These are phyloP conservation scores for Myiothlypis coronata DNA, from an alignment of 2,797 vertebrate species.

Conservation along the genomic window DNA sequence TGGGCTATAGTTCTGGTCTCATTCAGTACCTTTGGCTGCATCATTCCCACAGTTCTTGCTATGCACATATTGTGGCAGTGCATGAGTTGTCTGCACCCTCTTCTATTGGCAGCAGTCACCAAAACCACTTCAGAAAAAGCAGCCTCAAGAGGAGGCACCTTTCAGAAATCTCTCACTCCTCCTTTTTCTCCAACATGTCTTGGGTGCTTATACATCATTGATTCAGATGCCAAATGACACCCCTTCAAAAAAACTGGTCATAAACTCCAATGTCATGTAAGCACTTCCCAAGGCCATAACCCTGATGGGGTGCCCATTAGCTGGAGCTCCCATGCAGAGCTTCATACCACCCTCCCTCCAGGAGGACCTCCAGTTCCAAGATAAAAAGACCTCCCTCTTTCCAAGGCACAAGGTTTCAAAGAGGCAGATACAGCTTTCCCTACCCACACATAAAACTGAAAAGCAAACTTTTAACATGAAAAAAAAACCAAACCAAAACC, in stretches of 20 bases:
- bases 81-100: constrained; percentile 14
- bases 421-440: neutral
- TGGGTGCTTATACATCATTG: neutral
- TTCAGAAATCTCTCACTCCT: constrained; percentile 19
- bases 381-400: neutral
- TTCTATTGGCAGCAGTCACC: constrained; percentile 28
- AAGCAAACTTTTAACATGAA: neutral
- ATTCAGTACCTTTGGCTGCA: neutral
- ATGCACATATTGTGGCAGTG: neutral
- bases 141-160: neutral
- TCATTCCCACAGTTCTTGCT: neutral
- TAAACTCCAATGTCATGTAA: neutral
- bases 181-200: neutral
- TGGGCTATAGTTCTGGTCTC: neutral
- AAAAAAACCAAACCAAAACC: neutral
- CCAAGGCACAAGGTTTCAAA: neutral
- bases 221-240: neutral
- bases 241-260: neutral
- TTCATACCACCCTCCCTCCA: neutral
- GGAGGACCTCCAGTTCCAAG: neutral
- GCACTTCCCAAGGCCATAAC: neutral
- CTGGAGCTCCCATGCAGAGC: neutral
- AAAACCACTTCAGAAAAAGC: constrained; percentile 15
- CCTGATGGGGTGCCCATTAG: neutral
- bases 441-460: neutral